Base-by-base conservation (phyloP, 2,888 invertebrate genomes). In the Himalopsyche kuldschensis region DNA sequence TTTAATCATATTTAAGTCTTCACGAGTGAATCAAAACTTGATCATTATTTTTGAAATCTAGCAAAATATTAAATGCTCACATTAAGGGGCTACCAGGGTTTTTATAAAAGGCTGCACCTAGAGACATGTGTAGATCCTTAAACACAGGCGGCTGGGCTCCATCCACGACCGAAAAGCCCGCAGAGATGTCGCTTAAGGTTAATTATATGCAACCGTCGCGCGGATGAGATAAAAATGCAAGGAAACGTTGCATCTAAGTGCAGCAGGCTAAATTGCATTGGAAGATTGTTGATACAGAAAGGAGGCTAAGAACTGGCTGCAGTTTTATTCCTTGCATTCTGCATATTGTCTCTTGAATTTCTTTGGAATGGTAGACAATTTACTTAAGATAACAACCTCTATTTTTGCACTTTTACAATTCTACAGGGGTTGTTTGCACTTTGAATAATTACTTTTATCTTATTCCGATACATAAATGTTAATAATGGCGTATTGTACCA, bases 221-320 rank as follows among this genome's bases (percentile, higher is more conserved):
- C 31, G 32, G 63, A 79, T 48, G 48, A 79, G 79, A 79, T 79
- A 48, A 63, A 79, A 55, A 79, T 20, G 31, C 35, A 55, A 20
- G 31, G 63, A 35, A 79, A 79, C 55, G 63, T 79, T 55, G 79
- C 79, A 63, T 55, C 47, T 55, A 55, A 79, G 79, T 55, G 79
- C 79, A 79, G 76, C 79, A 46, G 30, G 55, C 55, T 55, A 55
- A 55, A 55, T 55, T 55, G 55, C 55, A 55, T 55, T 20, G 55
- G 20, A 55, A 55, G 55, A 55, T 55, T 55, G 55, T 55, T 55
- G 55, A 55, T 55, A 55, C 24, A 55, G 55, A 55, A 15, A 55
- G 8, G 55, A 55, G 20, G 55, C 55, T 20, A 15, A 20, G 55
- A 55, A 20, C 20, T 41, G 55, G 55, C 55, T 55, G 55, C 55